Conservation (phyloP, 2,113 vertebrate species). For the Halcyon malimbica region DNA sequence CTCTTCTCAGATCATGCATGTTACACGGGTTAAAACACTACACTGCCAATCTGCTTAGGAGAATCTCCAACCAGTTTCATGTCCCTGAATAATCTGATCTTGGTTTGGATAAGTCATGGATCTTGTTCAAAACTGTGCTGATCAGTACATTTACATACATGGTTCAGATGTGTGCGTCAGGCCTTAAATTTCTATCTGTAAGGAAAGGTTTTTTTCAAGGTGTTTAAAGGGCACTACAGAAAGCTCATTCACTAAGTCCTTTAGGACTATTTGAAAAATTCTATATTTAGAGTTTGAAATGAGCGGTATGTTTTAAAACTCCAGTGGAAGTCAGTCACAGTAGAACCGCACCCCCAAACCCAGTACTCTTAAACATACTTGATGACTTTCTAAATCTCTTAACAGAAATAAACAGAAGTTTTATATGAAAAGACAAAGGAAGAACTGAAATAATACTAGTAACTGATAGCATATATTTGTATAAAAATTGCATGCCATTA, state of each 20-base stretch:
- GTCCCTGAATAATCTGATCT: neutral
- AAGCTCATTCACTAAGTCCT: neutral
- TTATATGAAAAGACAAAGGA: neutral
- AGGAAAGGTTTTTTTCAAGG: neutral
- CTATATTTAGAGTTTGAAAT: neutral
- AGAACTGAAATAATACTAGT: neutral
- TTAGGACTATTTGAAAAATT: neutral
- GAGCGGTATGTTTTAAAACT: neutral
- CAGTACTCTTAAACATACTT: neutral
- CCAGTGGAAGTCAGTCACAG: neutral
- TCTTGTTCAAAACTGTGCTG: neutral
- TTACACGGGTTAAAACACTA: neutral
- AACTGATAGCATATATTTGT: neutral
- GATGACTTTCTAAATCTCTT: neutral
- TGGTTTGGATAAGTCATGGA: neutral
- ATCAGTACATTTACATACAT: neutral
- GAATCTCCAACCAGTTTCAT: neutral
- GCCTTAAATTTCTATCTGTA: neutral
- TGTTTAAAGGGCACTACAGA: neutral
- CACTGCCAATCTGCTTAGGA: neutral
- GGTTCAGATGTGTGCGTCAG: neutral
- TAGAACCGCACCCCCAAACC: neutral
- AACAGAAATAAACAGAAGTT: neutral
- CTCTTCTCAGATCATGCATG: neutral
- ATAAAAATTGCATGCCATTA: neutral